A percentile compares a stretch with the other conserved stretches of the same genome.
These are phyloP conservation scores for Artibeus jamaicensis DNA, from an alignment of 2,797 vertebrate species.

Conservation along the genomic window DNA sequence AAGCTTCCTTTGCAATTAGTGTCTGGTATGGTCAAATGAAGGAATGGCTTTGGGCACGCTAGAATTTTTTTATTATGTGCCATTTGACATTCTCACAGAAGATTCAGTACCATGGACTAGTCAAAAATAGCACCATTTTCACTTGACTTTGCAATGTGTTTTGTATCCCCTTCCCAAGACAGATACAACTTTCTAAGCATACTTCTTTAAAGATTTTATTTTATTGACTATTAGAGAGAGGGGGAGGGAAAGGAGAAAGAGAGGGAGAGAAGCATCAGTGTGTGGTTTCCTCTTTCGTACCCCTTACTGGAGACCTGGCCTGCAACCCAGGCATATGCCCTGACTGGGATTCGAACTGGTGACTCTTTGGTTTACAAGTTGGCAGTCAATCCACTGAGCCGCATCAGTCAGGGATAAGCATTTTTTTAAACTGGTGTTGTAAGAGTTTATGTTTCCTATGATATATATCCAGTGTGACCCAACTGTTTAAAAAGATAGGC, in stretches of 20 bases:
- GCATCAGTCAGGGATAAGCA: neutral
- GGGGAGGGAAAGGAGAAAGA: too few species aligned
- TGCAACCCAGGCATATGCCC: too few species aligned
- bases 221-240: too few species aligned
- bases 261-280: too few species aligned
- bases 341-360: too few species aligned
- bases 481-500: neutral
- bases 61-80: neutral
- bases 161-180: neutral
- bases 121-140: neutral
- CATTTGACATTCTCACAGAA: neutral
- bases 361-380: too few species aligned
- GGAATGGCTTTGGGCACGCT: neutral
- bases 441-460: neutral
- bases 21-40: neutral
- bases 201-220: neutral
- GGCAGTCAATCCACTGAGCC: too few species aligned
- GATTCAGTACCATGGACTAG: neutral
- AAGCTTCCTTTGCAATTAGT: slow-evolving; percentile 47
- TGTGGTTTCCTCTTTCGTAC: too few species aligned
- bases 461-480: neutral
- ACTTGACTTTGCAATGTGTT: neutral
- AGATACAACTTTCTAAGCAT: neutral
- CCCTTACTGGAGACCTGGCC: too few species aligned
- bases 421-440: neutral